phyloP scores from a whole-genome alignment of 1,140 invertebrate species.

The Polyergus mexicanus region DNA sequence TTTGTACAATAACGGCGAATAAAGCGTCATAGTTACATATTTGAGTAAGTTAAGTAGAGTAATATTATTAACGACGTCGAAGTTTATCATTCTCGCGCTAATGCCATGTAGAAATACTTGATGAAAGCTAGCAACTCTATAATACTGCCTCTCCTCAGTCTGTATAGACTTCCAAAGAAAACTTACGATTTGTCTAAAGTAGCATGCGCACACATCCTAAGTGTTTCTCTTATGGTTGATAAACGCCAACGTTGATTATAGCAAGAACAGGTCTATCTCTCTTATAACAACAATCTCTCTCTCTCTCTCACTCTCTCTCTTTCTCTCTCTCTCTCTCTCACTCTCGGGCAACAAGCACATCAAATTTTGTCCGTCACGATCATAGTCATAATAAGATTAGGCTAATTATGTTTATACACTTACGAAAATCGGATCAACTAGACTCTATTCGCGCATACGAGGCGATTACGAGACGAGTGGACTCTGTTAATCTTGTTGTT shows the following conservation, averaged over 20 bases:
- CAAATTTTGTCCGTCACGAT: slow-evolving; percentile 55
- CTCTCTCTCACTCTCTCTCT: neutral
- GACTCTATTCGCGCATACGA: slow-evolving; percentile 19
- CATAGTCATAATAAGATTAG: slow-evolving; percentile 62
- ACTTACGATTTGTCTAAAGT: slow-evolving; percentile 33
- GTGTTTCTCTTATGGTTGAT: slow-evolving; percentile 40
- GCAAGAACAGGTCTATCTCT: slow-evolving; percentile 48
- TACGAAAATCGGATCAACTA: slow-evolving; percentile 59
- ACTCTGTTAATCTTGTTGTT: slow-evolving; percentile 59
- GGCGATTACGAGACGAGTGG: slow-evolving; percentile 43
- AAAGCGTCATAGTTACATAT: slow-evolving; percentile 58
- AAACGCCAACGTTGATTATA: slow-evolving; percentile 53
- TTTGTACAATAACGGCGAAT: slow-evolving; percentile 49
- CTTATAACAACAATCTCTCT: slow-evolving; percentile 9
- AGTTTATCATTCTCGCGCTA: slow-evolving; percentile 65
- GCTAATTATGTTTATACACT: slow-evolving; percentile 63
- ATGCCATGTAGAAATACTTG: slow-evolving; percentile 34
- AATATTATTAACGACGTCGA: slow-evolving; percentile 61
- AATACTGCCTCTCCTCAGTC: neutral
- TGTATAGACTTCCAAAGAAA: slow-evolving; percentile 35
- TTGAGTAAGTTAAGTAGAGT: slow-evolving; percentile 64
- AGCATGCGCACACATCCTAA: neutral
- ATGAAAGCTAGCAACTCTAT: slow-evolving; percentile 36
- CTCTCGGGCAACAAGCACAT: neutral
- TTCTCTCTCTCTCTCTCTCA: neutral